Evolutionary conservation across 2,888 invertebrate genomes (phyloP), one percentile per base, ranked within the genome.

Genomic region (Macrophya alboannulata): DNA sequence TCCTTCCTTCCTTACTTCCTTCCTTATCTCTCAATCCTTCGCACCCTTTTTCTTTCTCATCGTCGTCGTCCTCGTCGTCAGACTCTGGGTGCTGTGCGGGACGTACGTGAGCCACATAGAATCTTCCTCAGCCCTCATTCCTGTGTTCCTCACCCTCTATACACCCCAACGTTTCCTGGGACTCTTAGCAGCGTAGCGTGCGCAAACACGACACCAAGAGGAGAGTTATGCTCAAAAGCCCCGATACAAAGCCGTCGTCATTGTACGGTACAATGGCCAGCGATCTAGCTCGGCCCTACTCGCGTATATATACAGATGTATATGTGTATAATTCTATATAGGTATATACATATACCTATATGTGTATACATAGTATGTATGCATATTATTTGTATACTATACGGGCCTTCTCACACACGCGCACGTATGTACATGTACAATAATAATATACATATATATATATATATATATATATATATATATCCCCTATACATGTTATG

Each of bases 221-320:
- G 77, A 85, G 85, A 85, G 85, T 85, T 85, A 85, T 77, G 85
- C 68, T 85, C 85, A 85, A 85, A 85, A 79, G 85, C 76, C 85
- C 85, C 77, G 77, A 76, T 85, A 76, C 85, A 77, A 85, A 85
- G 85, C 77, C 85, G 59, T 37, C 79, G 65, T 65, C 77, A 79
- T 77, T 77, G 77, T 74, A 37, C 48, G 43, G 65, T 55, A 77
- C 85, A 77, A 79, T 76, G 45, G 65, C 62, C 85, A 65, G 85
- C 76, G 48, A 83, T 83, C 83, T 83, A 21, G 81, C 62, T 81
- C 62, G 81, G 81, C 81, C 37, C 25, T 77, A 74, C 43, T 31
- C 77, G 25, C 51, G 43, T 74, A 25, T 25, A 77, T 25, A 77
- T 25, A 25, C 25, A 25, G 45, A 48, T 55, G n/a, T 55, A 55